Base-by-base conservation (phyloP, 2,888 invertebrate genomes). In the Oscheius sp. region DNA sequence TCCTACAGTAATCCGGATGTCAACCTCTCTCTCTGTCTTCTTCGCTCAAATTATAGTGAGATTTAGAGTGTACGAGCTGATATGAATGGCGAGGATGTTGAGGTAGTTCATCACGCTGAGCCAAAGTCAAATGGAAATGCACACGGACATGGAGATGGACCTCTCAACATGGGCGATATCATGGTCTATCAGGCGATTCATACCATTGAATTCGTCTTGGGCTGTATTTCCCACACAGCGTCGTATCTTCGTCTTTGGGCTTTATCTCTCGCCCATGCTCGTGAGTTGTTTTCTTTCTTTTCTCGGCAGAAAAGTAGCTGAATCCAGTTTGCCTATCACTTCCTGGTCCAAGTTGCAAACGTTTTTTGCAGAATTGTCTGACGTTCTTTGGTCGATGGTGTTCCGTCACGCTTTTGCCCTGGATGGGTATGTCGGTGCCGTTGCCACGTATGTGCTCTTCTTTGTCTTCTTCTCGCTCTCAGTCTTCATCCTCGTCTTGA, bases 381-480 rank as follows among this genome's bases (percentile, higher is more conserved):
- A 93, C 89, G 97, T 98, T 65, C 90, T 98, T 81, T 97, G 90
- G 90, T 85, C 80, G 15, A 90, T 90, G 98, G 93, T 99, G 72
- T 90, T 99, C 86, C 87, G 89, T 3, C 88, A 89, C 87, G 95
- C 94, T 27, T 90, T 98, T 79, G 57, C 58, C 5, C 25, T 74
- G 27, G 80, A 80, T 52, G 85, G 85, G 10, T 87, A 86, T 68
- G 58, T 82, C 2, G 87, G 88, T 5, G 86, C 85, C 12, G 52
- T 87, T 6, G 74, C 76, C 39, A 85, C 82, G 25, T 87, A 81
- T 71, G 61, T 81, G 27, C 72, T 87, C 31, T 87, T 87, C 76
- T 78, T 81, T 70, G 70, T 80, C 55, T 87, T 87, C 72, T 84
- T 80, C 63, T 70, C 74, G n/a, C 80, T 87, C 29, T 87, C 87